Evolutionary conservation across 1,140 invertebrate genomes (phyloP).

Genomic region (Pissodes strobi): DNA sequence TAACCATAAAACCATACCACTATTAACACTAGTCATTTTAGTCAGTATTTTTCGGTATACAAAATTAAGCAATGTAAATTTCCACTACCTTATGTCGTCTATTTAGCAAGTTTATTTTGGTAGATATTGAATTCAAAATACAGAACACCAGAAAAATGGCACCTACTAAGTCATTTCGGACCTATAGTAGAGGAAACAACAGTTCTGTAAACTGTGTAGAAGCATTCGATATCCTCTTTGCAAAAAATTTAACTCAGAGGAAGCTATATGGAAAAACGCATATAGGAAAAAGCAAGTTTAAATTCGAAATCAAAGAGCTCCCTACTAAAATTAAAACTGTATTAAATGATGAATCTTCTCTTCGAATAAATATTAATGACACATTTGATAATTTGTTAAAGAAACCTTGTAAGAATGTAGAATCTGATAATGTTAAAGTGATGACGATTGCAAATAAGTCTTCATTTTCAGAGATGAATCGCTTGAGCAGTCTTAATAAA

Average conservation of each 20-base stretch:
- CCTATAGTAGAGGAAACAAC: slow-evolving; percentile 12
- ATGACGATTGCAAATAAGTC: neutral
- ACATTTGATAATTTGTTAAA: slow-evolving; percentile 18
- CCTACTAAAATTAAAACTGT: slow-evolving; percentile 11
- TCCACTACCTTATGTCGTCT: too few species aligned
- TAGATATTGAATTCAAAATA: too few species aligned
- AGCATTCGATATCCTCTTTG: slow-evolving; percentile 13
- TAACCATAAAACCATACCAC: too few species aligned
- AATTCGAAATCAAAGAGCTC: slow-evolving; percentile 8
- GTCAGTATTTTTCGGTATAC: too few species aligned
- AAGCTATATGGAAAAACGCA: neutral
- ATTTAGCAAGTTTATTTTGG: too few species aligned
- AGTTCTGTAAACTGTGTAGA: neutral
- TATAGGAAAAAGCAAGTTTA: neutral
- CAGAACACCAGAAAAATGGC: too few species aligned
- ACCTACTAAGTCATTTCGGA: neutral
- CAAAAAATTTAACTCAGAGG: neutral
- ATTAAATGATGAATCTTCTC: slow-evolving; percentile 4
- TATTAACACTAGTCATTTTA: too few species aligned
- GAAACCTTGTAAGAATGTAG: neutral
- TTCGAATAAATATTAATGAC: slow-evolving; percentile 11
- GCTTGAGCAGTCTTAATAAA: neutral
- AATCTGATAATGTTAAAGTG: neutral
- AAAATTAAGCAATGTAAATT: too few species aligned
- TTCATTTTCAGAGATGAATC: slow-evolving; percentile 1